phyloP scores from a whole-genome alignment of 2,888 invertebrate genomes.

The Hermaeophaga mercurialis region DNA sequence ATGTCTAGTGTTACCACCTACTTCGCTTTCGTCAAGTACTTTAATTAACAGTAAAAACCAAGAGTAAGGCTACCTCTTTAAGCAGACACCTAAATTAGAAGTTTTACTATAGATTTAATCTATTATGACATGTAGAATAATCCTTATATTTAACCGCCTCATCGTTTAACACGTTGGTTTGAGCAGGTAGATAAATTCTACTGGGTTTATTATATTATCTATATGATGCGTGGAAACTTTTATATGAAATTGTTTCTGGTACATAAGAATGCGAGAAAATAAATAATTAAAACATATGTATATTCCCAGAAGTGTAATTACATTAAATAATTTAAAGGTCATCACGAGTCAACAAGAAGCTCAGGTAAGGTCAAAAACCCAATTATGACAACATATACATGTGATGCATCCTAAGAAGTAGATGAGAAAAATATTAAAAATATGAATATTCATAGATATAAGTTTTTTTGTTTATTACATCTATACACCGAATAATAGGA shows the following conservation, averaged over 20 bases:
- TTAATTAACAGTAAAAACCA: slow-evolving; percentile 1
- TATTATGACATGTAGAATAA: slow-evolving; percentile 26
- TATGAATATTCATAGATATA: slow-evolving; percentile 15
- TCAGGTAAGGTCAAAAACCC: slow-evolving; percentile 51
- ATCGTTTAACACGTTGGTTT: slow-evolving; percentile 25
- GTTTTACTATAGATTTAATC: slow-evolving; percentile 27
- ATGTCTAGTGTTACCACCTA: neutral
- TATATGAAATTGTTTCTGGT: slow-evolving; percentile 25
- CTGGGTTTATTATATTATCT: slow-evolving; percentile 16
- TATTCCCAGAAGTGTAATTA: slow-evolving; percentile 50
- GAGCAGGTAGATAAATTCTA: slow-evolving; percentile 23
- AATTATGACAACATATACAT: slow-evolving; percentile 39
- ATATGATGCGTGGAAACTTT: slow-evolving; percentile 24
- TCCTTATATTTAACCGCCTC: slow-evolving; percentile 25
- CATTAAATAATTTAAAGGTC: slow-evolving; percentile 52
- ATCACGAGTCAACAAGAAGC: slow-evolving; percentile 47
- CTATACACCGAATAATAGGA: neutral
- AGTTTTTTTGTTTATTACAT: slow-evolving; percentile 12
- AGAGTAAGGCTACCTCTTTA: slow-evolving; percentile 6
- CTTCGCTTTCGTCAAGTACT: slow-evolving; percentile 2
- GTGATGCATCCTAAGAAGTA: slow-evolving; percentile 19
- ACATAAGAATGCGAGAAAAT: slow-evolving; percentile 29
- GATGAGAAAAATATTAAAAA: slow-evolving; percentile 21
- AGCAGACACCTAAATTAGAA: slow-evolving; percentile 17
- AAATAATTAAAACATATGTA: slow-evolving; percentile 49